phyloP scores from a whole-genome alignment of 1,140 invertebrate genomes.

The Aethina tumida region DNA sequence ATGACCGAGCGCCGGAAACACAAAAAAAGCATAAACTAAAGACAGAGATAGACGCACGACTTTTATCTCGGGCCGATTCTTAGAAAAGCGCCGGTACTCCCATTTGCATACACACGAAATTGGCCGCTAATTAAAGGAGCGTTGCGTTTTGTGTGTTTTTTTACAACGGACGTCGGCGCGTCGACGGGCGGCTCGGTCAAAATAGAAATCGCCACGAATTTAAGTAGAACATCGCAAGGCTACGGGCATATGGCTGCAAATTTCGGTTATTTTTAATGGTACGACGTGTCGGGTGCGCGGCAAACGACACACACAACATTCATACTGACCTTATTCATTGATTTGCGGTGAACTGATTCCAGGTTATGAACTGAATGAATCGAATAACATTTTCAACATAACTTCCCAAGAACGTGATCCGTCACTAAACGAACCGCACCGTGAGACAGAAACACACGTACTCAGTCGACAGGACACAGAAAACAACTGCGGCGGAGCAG shows the following conservation, averaged over 20 bases:
- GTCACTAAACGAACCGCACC: no score
- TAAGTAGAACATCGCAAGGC: conserved; percentile 13
- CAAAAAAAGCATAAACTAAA: conserved; percentile 25
- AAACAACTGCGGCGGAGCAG: no score
- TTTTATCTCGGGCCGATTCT: conserved; percentile 22
- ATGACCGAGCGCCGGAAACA: conserved; percentile 35
- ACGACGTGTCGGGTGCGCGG: no score
- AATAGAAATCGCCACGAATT: conserved; percentile 1
- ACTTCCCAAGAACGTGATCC: no score
- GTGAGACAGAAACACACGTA: no score
- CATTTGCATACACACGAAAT: no score
- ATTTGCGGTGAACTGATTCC: no score
- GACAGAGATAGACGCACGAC: conserved; percentile 22
- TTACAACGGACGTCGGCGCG: no score
- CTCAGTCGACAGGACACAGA: no score
- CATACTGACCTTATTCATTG: conserved; percentile 6
- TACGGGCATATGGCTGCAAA: conserved; percentile 19
- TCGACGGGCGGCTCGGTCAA: not conserved
- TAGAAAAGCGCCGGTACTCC: conserved; percentile 20
- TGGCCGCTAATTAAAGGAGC: no score
- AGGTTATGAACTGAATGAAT: not conserved
- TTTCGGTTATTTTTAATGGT: conserved; percentile 5
- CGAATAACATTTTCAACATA: no score
- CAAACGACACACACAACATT: conserved; percentile 5
- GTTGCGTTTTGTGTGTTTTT: no score